These are phyloP conservation scores for Fistularia commersonii DNA, from an alignment of 2,797 vertebrate species.

Conservation along the genomic window DNA sequence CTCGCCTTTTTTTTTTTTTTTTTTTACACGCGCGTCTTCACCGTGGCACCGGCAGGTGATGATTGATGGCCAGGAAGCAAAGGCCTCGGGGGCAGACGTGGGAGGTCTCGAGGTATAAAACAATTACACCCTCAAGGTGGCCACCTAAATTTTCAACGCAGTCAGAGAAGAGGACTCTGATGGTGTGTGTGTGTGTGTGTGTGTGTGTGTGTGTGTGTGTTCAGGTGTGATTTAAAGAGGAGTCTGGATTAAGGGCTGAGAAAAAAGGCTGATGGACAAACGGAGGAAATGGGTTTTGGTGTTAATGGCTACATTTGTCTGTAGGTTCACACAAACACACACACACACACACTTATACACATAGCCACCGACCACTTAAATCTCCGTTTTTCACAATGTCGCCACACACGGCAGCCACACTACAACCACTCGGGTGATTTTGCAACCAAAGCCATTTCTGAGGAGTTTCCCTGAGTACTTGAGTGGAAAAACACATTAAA, in stretches of 20 bases:
- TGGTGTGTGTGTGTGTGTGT: conserved; percentile 2
- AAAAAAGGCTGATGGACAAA: conserved; percentile 24
- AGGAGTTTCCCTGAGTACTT: conserved; percentile 70
- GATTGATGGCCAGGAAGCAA: conserved; percentile 61
- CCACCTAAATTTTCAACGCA: conserved; percentile 47
- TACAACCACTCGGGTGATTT: conserved; percentile 61
- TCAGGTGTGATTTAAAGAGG: neutral
- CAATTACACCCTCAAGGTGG: conserved; percentile 68
- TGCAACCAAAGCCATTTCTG: conserved; percentile 76
- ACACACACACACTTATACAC: conserved; percentile 50
- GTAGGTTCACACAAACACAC: conserved; percentile 51
- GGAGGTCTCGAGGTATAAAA: conserved; percentile 69
- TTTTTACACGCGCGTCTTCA: conserved; percentile 25
- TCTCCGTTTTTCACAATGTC: conserved; percentile 38
- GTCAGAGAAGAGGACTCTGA: neutral
- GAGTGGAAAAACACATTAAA: conserved; percentile 74
- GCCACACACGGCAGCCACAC: conserved; percentile 50
- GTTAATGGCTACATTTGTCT: conserved; percentile 74
- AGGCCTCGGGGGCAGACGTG: conserved; percentile 44
- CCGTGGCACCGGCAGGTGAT: conserved; percentile 44
- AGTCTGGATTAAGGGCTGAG: conserved; percentile 19
- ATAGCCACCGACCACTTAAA: conserved; percentile 65
- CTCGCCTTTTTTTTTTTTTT: conserved; percentile 8
- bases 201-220: conserved; percentile 9
- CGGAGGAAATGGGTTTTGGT: conserved; percentile 32